These are phyloP conservation scores for Myotis pilosus DNA, from an alignment of 2,797 vertebrate species.

Conservation along the genomic window DNA sequence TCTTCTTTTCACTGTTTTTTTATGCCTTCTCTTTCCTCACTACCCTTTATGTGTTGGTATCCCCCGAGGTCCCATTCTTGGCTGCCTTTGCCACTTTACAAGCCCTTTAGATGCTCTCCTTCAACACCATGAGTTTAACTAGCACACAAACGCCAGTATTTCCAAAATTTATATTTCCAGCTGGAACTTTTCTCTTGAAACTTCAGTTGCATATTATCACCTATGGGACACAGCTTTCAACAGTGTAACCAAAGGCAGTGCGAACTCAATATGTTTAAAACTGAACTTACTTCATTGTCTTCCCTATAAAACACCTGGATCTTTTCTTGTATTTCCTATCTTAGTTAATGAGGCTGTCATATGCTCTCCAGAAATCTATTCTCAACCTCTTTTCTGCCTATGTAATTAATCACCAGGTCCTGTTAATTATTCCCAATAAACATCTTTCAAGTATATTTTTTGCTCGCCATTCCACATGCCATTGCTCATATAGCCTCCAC, in stretches of 20 bases:
- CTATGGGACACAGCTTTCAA: background rate
- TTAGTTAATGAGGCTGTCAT: constrained; percentile 17
- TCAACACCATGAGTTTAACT: background rate
- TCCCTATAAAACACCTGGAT: background rate
- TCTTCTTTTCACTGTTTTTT: constrained; percentile 20
- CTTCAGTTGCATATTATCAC: constrained; percentile 11
- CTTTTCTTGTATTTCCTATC: background rate
- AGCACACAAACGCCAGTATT: constrained; percentile 7
- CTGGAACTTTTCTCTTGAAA: constrained; percentile 37
- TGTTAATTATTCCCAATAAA: background rate
- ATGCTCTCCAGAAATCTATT: constrained; percentile 17
- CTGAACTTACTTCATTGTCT: constrained; percentile 21
- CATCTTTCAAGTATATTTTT: background rate
- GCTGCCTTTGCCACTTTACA: constrained; percentile 24
- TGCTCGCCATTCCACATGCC: background rate
- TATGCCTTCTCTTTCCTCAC: background rate
- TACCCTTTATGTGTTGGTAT: background rate
- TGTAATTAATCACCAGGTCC: background rate
- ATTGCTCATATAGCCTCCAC: background rate
- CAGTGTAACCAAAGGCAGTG: background rate
- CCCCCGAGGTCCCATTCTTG: background rate
- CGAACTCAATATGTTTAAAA: background rate
- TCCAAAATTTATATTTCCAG: constrained; percentile 39
- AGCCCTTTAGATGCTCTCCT: constrained; percentile 23
- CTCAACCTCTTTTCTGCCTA: background rate